These are phyloP conservation scores for Dicyrtomina minuta DNA, from an alignment of 2,888 invertebrate genomes.

Conservation along the genomic window DNA sequence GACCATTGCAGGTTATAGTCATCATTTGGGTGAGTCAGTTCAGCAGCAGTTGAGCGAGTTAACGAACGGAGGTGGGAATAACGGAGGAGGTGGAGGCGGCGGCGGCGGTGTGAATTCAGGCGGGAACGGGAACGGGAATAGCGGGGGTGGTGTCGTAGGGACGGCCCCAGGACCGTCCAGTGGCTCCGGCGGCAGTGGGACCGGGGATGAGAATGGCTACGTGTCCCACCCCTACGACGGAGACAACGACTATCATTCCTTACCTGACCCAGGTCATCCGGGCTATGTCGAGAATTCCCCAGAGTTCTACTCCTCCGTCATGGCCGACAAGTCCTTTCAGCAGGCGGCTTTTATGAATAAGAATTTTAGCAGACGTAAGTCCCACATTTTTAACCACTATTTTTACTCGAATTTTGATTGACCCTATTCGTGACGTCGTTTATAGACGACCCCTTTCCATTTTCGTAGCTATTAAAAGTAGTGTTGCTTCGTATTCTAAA, in stretches of 20 bases:
- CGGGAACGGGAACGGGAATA: conserved; percentile 38
- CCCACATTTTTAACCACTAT: too few relatives aligned
- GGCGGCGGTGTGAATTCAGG: conserved; percentile 45
- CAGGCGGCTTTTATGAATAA: conserved; percentile 67
- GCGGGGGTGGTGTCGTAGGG: conserved; percentile 55
- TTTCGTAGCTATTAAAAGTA: too few relatives aligned
- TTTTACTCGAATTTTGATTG: too few relatives aligned
- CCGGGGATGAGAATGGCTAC: conserved; percentile 55
- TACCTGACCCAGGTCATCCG: conserved; percentile 60
- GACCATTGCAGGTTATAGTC: conserved; percentile 55
- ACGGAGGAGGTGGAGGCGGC: conserved; percentile 52
- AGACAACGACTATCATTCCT: conserved; percentile 63
- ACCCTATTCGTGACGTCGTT: too few relatives aligned
- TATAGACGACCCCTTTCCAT: too few relatives aligned
- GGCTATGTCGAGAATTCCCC: conserved; percentile 69
- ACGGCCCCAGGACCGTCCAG: conserved; percentile 54
- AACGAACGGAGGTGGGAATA: conserved; percentile 54
- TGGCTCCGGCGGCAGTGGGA: conserved; percentile 48
- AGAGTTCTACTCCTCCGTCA: conserved; percentile 70
- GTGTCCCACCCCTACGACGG: conserved; percentile 61
- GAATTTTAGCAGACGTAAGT: conserved; percentile 70
- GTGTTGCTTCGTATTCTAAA: too few relatives aligned
- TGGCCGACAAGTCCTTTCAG: conserved; percentile 58
- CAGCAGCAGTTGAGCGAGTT: conserved; percentile 53
- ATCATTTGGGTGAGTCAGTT: conserved; percentile 57